Conservation (phyloP, 2,888 invertebrate genomes). For the Byasa hedistus region DNA sequence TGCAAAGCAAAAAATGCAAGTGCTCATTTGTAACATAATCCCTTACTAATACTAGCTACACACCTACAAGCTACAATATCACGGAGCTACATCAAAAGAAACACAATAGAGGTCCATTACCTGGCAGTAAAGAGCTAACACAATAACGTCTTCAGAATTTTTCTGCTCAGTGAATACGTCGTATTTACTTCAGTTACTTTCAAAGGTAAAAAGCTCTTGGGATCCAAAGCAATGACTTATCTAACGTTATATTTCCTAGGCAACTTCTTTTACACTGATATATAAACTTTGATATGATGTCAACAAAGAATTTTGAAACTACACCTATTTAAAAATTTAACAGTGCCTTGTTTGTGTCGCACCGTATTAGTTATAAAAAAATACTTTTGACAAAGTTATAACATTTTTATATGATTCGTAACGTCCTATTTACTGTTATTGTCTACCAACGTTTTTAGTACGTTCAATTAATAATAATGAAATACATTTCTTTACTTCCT, state of each 20-base stretch:
- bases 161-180: neutral
- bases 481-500: no score
- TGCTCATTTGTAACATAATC: constrained; percentile 3
- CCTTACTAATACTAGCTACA: neutral
- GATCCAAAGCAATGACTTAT: neutral
- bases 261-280: neutral
- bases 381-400: no score
- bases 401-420: no score
- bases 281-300: neutral
- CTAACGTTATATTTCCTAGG: neutral
- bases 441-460: no score
- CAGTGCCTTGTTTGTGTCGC: no score
- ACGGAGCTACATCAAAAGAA: constrained; percentile 1
- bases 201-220: neutral
- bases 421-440: no score
- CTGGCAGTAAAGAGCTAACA: constrained; percentile 7
- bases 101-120: constrained; percentile 11
- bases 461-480: no score
- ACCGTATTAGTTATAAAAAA: no score
- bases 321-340: no score
- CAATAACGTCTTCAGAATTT: constrained; percentile 2
- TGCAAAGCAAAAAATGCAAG: neutral
- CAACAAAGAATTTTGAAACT: neutral
- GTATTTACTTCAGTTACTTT: neutral
- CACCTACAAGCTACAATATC: neutral